Base-by-base conservation (phyloP, 2,113 vertebrate species). In the Rhinolophus sinicus region DNA sequence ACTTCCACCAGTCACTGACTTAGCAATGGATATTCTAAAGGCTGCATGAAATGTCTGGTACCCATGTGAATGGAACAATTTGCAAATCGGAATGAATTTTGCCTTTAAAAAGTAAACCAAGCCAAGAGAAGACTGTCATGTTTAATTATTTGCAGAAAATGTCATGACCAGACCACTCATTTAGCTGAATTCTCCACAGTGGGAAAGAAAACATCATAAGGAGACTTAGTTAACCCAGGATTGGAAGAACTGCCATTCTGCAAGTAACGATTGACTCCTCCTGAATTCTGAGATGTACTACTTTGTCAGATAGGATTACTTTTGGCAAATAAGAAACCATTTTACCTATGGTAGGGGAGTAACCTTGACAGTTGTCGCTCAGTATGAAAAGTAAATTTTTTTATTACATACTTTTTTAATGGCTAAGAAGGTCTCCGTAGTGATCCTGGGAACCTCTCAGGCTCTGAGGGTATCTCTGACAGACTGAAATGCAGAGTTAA, bases 171-270 rank as follows among this genome's bases (percentile, higher is more conserved):
- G 60, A 30, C 4, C 80, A 88, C 70, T 97, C 60, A 92, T 97
- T 97, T 97, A 95, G 70, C 78, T 88, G 91, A 92, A 97, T 97
- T 98, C 84, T 95, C 90, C 96, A 88, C 88, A 90, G 95, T 72
- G 90, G 95, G 92, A 24, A 93, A 67, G 96, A 81, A 81, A 90
- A 33, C 44, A 90, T 95, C 75, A 95, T 95, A 84, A 60, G 89
- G 85, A 14, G 93, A 76, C 52, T 72, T 70, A 93, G 93, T 95
- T 98, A 98, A 97, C 96, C 60, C 96, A 92, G 76, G 94, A 82
- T 97, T 97, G 97, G 97, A 98, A 96, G 84, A 95, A 85, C 75
- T 93, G 18, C 87, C 64, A 14, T 95, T 98, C 73, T 96, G 96
- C 92, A 98, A 91, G 96, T 89, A 98, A 98, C 64, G 92, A 72